These are phyloP conservation scores for Tenebrio molitor DNA, from an alignment of 1,140 invertebrate species.

Conservation along the genomic window DNA sequence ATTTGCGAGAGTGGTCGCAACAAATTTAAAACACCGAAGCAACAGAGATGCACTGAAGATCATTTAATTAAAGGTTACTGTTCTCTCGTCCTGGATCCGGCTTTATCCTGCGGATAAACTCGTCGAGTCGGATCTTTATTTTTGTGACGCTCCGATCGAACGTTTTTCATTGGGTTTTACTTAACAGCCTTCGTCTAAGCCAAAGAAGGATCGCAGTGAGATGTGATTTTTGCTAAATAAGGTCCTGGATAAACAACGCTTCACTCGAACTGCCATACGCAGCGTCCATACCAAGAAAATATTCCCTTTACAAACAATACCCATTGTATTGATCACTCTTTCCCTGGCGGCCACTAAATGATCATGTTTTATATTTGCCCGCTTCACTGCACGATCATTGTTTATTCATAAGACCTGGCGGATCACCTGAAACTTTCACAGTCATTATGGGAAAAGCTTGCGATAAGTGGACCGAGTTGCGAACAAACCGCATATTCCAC, in stretches of 20 bases:
- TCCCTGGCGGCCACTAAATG: not conserved
- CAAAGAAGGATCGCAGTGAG: not conserved
- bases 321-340: constrained; percentile 8
- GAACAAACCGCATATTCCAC: too few species aligned
- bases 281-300: not conserved
- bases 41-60: too few species aligned
- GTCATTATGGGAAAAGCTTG: not conserved
- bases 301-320: not conserved
- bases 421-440: not conserved
- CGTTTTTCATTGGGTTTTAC: constrained; percentile 4
- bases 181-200: not conserved
- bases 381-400: not conserved
- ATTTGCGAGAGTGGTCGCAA: too few species aligned
- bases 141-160: constrained; percentile 4
- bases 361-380: not conserved
- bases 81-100: not conserved
- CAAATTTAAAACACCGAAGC: too few species aligned
- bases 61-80: too few species aligned
- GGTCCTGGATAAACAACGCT: not conserved
- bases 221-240: constrained; percentile 20
- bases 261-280: not conserved
- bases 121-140: not conserved
- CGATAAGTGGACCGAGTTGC: too few species aligned
- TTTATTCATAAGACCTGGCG: constrained; percentile 11
- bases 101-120: not conserved